Evolutionary conservation across 2,888 invertebrate species (phyloP).

Genomic region (Drosophila cognata): DNA sequence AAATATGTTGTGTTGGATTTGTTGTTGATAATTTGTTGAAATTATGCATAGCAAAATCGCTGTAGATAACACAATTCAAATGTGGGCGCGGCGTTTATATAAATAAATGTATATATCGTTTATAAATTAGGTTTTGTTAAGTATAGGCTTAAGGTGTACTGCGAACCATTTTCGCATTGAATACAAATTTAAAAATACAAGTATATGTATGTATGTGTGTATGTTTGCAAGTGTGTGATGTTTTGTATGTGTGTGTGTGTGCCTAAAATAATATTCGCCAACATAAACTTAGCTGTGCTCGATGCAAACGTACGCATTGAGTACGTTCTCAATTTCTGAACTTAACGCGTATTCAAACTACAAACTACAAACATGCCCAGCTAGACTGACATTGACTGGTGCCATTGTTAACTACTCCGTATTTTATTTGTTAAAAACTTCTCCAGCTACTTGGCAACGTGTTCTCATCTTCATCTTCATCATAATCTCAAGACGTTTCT

Average conservation of each 20-base stretch:
- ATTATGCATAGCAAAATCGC: conserved; percentile 34
- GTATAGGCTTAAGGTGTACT: conserved; percentile 45
- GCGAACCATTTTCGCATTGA: conserved; percentile 29
- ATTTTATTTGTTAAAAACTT: conserved; percentile 30
- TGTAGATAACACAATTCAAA: conserved; percentile 24
- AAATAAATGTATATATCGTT: conserved; percentile 42
- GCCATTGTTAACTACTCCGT: conserved; percentile 32
- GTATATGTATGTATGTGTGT: conserved; percentile 6
- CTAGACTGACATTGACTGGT: conserved; percentile 63
- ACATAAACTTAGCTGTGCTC: conserved; percentile 53
- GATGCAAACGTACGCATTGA: conserved; percentile 30
- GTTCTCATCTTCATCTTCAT: conserved; percentile 43
- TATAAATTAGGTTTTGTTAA: conserved; percentile 45
- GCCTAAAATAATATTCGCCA: conserved; percentile 75
- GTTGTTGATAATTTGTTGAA: conserved; percentile 30
- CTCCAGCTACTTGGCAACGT: conserved; percentile 68
- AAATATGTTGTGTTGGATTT: conserved; percentile 56
- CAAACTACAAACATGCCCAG: conserved; percentile 60
- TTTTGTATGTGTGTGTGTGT: conserved; percentile 3
- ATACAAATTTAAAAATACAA: conserved; percentile 40
- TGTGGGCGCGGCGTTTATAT: conserved; percentile 39
- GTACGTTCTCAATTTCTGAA: conserved; percentile 31
- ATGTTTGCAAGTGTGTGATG: neutral
- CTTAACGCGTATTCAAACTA: conserved; percentile 44
- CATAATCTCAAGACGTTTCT: conserved; percentile 67